Evolutionary conservation across 2,113 vertebrate genomes (phyloP).

Genomic region (Dicrurus megarhynchus): DNA sequence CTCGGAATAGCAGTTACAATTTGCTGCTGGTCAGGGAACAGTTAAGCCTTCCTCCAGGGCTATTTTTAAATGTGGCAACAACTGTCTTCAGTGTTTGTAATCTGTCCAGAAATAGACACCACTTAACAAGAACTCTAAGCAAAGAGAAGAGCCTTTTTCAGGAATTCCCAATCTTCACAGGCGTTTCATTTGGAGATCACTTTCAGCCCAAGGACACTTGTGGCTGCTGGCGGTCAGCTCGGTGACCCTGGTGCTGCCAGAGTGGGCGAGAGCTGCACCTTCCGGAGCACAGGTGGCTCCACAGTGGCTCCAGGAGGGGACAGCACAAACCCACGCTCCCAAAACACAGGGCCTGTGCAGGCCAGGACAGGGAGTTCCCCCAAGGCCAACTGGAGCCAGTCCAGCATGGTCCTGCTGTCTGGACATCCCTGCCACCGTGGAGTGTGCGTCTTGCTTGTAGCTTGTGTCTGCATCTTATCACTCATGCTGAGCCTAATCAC

Average conservation of each 20-base stretch:
- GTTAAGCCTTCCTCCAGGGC: conserved; percentile 46
- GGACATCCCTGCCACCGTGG: neutral
- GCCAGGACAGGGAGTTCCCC: neutral
- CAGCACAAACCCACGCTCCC: accelerated
- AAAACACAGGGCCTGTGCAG: neutral
- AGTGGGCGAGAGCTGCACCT: neutral
- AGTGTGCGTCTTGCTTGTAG: accelerated
- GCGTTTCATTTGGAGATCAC: accelerated
- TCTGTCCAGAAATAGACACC: conserved; percentile 49
- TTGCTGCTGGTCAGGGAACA: conserved; percentile 43
- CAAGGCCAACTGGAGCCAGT: accelerated
- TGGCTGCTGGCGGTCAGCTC: neutral
- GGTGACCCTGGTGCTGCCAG: accelerated
- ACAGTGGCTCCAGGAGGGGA: neutral
- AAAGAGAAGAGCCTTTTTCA: conserved; percentile 40
- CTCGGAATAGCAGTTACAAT: conserved; percentile 19
- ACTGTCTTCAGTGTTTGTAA: conserved; percentile 48
- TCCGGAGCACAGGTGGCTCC: neutral
- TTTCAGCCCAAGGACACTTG: conserved; percentile 25
- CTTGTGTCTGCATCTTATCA: neutral
- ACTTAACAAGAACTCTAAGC: conserved; percentile 23
- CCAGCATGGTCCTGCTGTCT: accelerated
- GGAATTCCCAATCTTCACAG: conserved; percentile 36
- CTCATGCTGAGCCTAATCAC: neutral
- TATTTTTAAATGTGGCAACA: conserved; percentile 75